Percentiles rank a stretch among this genome's conserved stretches.
These are phyloP conservation scores for Dendrolimus punctatus DNA, from an alignment of 1,140 invertebrate genomes.

Conservation along the genomic window DNA sequence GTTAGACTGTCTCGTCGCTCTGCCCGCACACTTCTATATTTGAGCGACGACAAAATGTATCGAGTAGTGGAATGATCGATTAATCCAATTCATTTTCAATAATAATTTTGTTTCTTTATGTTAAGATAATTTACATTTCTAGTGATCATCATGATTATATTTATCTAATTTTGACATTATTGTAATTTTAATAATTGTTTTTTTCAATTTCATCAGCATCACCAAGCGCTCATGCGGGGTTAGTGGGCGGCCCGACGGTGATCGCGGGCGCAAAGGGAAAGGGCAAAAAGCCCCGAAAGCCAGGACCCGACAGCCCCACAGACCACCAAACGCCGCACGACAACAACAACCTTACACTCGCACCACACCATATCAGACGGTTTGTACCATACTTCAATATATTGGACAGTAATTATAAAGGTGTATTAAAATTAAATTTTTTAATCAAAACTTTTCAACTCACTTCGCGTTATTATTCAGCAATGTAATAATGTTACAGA, in stretches of 20 bases:
- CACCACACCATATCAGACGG: slow-evolving; percentile 54
- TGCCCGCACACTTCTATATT: no score
- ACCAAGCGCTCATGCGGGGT: slow-evolving; percentile 82
- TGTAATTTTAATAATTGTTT: slow-evolving; percentile 5
- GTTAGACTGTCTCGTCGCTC: no score
- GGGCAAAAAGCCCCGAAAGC: slow-evolving; percentile 81
- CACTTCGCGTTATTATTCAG: no score
- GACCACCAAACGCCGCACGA: slow-evolving; percentile 47
- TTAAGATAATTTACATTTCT: no score
- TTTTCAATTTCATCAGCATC: slow-evolving; percentile 75
- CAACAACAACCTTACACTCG: slow-evolving; percentile 56
- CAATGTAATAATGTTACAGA: no score
- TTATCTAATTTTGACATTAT: background rate
- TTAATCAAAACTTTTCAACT: no score
- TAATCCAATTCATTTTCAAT: background rate
- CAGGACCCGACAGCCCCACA: slow-evolving; percentile 61
- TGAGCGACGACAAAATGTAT: no score
- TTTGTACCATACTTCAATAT: slow-evolving; percentile 16
- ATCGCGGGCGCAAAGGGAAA: slow-evolving; percentile 79
- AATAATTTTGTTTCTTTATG: no score
- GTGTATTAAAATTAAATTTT: background rate
- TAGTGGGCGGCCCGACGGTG: slow-evolving; percentile 85
- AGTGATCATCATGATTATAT: no score
- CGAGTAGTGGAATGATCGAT: no score
- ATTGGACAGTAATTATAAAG: background rate